Evolutionary conservation across 2,888 invertebrate species (phyloP).

Genomic region (Rhabditophanes sp.): DNA sequence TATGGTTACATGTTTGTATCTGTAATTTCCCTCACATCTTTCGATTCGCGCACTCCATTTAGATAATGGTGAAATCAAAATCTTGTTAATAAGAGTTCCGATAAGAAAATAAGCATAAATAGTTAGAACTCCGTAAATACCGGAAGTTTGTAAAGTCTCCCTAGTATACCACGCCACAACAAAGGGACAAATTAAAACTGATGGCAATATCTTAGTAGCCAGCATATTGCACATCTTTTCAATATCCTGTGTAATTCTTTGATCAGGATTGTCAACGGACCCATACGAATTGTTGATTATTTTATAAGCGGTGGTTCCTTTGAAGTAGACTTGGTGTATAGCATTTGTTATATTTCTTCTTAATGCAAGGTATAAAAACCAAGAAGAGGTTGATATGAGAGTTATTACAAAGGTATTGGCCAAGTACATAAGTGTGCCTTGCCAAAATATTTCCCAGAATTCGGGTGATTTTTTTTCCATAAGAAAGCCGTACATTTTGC

Average conservation of each 20-base stretch:
- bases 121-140: conserved; percentile 50
- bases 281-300: conserved; percentile 47
- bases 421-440: conserved; percentile 42
- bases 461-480: conserved; percentile 47
- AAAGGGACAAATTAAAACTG: conserved; percentile 47
- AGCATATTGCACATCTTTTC: conserved; percentile 47
- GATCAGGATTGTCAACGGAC: conserved; percentile 50
- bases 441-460: conserved; percentile 45
- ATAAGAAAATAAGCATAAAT: conserved; percentile 50
- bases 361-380: conserved; percentile 48
- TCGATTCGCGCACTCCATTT: conserved; percentile 49
- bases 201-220: conserved; percentile 30
- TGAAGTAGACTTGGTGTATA: conserved; percentile 49
- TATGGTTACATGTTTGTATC: conserved; percentile 31
- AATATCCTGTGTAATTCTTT: conserved; percentile 51
- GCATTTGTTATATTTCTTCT: conserved; percentile 46
- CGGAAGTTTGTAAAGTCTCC: conserved; percentile 48
- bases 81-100: conserved; percentile 50
- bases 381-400: conserved; percentile 45
- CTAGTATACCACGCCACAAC: conserved; percentile 51
- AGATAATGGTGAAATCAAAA: conserved; percentile 51
- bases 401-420: conserved; percentile 39
- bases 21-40: conserved; percentile 50
- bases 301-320: conserved; percentile 47
- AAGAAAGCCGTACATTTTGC: conserved; percentile 49